These are phyloP conservation scores for Anomalospiza imberbis DNA, from an alignment of 2,797 vertebrate species.

Conservation along the genomic window DNA sequence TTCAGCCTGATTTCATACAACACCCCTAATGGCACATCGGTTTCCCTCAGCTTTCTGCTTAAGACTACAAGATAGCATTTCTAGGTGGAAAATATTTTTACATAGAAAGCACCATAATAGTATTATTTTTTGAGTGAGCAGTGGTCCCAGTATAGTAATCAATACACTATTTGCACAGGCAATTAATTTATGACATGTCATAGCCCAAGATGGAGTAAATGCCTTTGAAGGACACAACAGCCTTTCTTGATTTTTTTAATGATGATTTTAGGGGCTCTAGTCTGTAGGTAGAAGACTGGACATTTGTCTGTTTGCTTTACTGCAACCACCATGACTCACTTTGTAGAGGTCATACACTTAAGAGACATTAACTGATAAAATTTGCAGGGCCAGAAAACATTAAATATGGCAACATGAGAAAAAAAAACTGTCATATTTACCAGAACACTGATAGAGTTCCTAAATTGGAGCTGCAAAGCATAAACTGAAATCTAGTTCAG, in stretches of 20 bases:
- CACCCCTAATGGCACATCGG: not conserved
- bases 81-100: not conserved
- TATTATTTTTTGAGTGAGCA: not conserved
- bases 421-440: not conserved
- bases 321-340: not conserved
- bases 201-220: not conserved
- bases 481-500: not conserved
- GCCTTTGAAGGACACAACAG: not conserved
- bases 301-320: not conserved
- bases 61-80: not conserved
- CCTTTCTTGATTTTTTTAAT: not conserved
- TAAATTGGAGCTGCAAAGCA: not conserved
- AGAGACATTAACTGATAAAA: not conserved
- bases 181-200: not conserved
- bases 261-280: not conserved
- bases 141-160: not conserved
- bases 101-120: not conserved
- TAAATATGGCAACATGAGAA: not conserved
- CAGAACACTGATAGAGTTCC: not conserved
- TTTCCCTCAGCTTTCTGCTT: not conserved
- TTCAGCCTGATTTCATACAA: not conserved
- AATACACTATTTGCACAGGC: not conserved
- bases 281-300: not conserved
- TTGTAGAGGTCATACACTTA: not conserved
- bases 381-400: not conserved